A percentile compares a stretch with the other conserved stretches of the same genome.
Evolutionary conservation across 2,797 vertebrate genomes (phyloP).

Genomic region (Sphaeramia orbicularis): DNA sequence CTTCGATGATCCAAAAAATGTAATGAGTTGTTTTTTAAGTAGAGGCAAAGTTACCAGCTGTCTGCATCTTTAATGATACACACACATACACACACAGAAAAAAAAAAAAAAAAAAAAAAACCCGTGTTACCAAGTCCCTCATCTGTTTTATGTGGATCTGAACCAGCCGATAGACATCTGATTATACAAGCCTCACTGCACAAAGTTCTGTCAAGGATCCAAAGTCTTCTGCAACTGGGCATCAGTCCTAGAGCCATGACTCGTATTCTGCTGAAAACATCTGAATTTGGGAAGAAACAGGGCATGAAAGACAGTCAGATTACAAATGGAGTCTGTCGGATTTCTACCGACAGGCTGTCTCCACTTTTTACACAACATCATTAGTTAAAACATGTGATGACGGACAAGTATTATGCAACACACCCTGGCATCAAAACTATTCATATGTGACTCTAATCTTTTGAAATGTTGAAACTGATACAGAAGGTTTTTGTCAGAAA

Average conservation of each 20-base stretch:
- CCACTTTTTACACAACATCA: constrained; percentile 27
- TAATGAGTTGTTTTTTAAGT: too few relatives aligned
- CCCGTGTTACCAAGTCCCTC: constrained; percentile 74
- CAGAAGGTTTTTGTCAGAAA: neutral
- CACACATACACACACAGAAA: too few relatives aligned
- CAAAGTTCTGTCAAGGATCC: constrained; percentile 68
- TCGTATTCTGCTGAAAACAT: constrained; percentile 30
- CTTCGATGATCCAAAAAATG: too few relatives aligned
- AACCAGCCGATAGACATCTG: constrained; percentile 66
- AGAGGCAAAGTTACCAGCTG: too few relatives aligned
- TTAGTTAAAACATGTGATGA: constrained; percentile 20
- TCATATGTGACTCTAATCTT: neutral
- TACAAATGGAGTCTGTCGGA: constrained; percentile 3
- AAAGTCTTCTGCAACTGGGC: constrained; percentile 65
- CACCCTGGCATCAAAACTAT: constrained; percentile 1
- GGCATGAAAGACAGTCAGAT: constrained; percentile 6
- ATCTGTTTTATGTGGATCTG: constrained; percentile 61
- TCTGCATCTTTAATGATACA: too few relatives aligned
- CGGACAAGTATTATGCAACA: constrained; percentile 23
- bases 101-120: too few relatives aligned
- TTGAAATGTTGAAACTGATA: neutral
- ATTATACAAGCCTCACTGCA: constrained; percentile 68
- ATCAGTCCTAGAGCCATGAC: constrained; percentile 38
- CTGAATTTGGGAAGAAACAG: constrained; percentile 52
- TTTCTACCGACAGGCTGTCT: neutral